Evolutionary conservation across 1,140 invertebrate genomes (phyloP), one percentile per base, ranked within the genome.

Genomic region (Drosophila ohnishii): DNA sequence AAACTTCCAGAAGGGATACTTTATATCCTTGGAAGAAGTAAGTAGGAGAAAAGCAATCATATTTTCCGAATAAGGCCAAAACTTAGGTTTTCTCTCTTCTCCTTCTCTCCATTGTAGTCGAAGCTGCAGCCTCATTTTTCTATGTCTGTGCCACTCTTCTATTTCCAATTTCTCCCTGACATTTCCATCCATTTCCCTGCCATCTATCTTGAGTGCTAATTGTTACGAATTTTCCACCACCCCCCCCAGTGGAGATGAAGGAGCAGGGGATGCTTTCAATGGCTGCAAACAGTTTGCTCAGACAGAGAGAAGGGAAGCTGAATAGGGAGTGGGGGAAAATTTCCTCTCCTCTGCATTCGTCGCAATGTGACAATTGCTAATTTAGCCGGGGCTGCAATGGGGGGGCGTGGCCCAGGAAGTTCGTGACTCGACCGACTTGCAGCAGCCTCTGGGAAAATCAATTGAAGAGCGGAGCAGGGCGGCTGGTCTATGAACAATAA

Each of bases 131-230:
- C 22, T n/a, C 19, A 63, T 51, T 63, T 35, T 51, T 51, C 37
- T 13, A n/a, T 14, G 16, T 16, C 25, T n/a, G 13, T 19, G 16
- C 14, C 32, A 25, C 25, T 30, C 28, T 40, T 28, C 32, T 28
- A 25, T 37, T 39, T 51, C 9, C 9, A 5, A 30, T 34, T 40
- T 11, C 45, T 34, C 48, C 51, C 35, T 44, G 50, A 16, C 42
- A 47, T 35, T 44, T 37, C 45, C 59, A 55, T 60, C 35, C 45
- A 51, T 61, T 51, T 58, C 48, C 45, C 65, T 57, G 40, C 55
- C 78, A 76, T 86, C 75, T 72, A 79, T 83, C 76, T 73, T 69
- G 71, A 79, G 83, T 80, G 84, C 84, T 87, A 87, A 87, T 87
- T 88, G 84, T 77, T 88, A 77, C 72, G 83, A 79, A 50, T 88